Percentiles rank a stretch among this genome's conserved stretches.
Conservation (phyloP, 2,888 invertebrate species). For the Adelphocoris suturalis region DNA sequence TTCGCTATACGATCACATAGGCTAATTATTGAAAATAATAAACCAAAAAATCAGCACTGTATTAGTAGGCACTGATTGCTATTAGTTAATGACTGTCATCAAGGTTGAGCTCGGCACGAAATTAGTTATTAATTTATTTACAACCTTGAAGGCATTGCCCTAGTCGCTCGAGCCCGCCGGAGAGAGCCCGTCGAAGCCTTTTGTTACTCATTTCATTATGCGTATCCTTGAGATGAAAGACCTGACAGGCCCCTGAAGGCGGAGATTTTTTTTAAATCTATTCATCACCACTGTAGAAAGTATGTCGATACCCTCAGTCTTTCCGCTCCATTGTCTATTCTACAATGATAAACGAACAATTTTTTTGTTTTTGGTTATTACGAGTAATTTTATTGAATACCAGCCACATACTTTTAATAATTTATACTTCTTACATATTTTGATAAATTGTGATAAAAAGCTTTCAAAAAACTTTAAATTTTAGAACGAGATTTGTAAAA, state of each 20-base stretch:
- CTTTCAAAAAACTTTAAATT: no score
- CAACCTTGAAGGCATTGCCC: not conserved
- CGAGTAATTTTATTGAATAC: not conserved
- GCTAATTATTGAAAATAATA: no score
- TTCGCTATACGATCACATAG: no score
- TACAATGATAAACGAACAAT: not conserved
- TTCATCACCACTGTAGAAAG: constrained; percentile 4
- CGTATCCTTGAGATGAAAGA: constrained; percentile 17
- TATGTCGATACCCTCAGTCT: constrained; percentile 31
- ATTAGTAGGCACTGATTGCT: no score
- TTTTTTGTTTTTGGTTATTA: not conserved
- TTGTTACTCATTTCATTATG: not conserved
- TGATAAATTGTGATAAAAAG: no score
- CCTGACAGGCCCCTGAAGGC: not conserved
- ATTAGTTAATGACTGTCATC: no score
- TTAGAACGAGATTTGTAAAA: no score
- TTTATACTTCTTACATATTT: no score
- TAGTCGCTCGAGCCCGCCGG: not conserved
- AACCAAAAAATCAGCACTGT: no score
- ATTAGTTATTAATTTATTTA: not conserved
- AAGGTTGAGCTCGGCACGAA: no score
- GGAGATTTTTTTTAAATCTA: not conserved
- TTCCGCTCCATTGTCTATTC: not conserved
- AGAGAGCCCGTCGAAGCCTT: not conserved
- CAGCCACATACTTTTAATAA: no score